These are phyloP conservation scores for Lindbergichthys nudifrons DNA, from an alignment of 2,797 vertebrate genomes.

Conservation along the genomic window DNA sequence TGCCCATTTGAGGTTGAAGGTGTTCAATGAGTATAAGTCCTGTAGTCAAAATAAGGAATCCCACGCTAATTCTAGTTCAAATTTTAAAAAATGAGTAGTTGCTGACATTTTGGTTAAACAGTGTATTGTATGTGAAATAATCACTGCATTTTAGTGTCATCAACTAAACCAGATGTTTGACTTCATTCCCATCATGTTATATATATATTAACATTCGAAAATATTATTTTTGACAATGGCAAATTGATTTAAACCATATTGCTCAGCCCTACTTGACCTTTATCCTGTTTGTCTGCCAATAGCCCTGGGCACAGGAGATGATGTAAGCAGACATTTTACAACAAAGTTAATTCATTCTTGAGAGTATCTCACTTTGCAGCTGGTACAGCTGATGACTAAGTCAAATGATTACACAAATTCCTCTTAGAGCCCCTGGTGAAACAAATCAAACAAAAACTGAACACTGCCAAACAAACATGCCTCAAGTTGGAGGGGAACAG, in stretches of 20 bases:
- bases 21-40: neutral
- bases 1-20: constrained; percentile 5
- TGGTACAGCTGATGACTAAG: constrained; percentile 17
- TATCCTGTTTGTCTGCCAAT: neutral
- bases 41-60: neutral
- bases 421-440: constrained; percentile 14
- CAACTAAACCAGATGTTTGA: neutral
- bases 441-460: constrained; percentile 13
- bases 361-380: neutral
- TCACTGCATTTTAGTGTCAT: neutral
- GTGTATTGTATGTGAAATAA: neutral
- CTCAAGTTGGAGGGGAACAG: neutral
- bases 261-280: neutral
- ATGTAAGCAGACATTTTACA: neutral
- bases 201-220: neutral
- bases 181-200: neutral
- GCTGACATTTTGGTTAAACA: neutral
- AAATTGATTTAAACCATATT: neutral
- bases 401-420: constrained; percentile 24
- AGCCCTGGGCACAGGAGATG: constrained; percentile 5
- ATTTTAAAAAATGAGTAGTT: neutral
- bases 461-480: neutral
- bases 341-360: constrained; percentile 7
- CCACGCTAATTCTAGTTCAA: too few species aligned
- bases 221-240: neutral